Percentiles rank a stretch among this genome's conserved stretches.
Conservation (phyloP, 2,888 invertebrate species). For the Polylopha cassiicola region DNA sequence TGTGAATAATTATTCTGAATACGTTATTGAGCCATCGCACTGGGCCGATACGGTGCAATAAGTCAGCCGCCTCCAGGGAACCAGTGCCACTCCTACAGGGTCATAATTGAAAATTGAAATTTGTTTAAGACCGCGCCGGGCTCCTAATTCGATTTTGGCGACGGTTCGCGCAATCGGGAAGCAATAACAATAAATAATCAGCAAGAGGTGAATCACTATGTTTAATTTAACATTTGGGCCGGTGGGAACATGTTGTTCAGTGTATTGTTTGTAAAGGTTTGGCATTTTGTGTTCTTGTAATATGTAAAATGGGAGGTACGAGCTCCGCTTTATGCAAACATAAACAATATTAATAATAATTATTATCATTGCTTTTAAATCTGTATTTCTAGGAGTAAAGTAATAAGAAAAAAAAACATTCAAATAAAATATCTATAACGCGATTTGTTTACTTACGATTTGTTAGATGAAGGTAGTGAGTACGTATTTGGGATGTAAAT, state of each 20-base stretch:
- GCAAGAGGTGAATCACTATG: constrained; percentile 47
- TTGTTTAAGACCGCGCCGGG: constrained; percentile 69
- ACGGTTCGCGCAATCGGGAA: constrained; percentile 55
- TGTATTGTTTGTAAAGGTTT: constrained; percentile 12
- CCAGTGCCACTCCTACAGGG: constrained; percentile 48
- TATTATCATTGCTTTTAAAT: too few species aligned
- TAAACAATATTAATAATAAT: too few species aligned
- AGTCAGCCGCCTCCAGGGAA: constrained; percentile 61
- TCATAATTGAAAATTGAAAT: constrained; percentile 76
- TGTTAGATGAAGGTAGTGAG: too few species aligned
- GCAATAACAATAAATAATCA: constrained; percentile 67
- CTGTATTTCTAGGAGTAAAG: too few species aligned
- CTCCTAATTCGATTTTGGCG: constrained; percentile 67
- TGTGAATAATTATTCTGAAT: constrained; percentile 66
- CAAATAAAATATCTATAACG: too few species aligned
- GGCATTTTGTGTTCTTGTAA: constrained; percentile 4
- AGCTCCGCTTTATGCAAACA: too few species aligned
- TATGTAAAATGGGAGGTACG: neutral
- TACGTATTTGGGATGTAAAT: too few species aligned
- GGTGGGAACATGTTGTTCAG: constrained; percentile 32
- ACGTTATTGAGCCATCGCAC: constrained; percentile 57
- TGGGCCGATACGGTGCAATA: constrained; percentile 54
- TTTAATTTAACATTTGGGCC: constrained; percentile 41
- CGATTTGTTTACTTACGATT: too few species aligned
- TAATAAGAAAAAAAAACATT: too few species aligned